Percentiles rank a stretch among this genome's conserved stretches.
Conservation (phyloP, 1,140 invertebrate species). For the Daktulosphaira vitifoliae region DNA sequence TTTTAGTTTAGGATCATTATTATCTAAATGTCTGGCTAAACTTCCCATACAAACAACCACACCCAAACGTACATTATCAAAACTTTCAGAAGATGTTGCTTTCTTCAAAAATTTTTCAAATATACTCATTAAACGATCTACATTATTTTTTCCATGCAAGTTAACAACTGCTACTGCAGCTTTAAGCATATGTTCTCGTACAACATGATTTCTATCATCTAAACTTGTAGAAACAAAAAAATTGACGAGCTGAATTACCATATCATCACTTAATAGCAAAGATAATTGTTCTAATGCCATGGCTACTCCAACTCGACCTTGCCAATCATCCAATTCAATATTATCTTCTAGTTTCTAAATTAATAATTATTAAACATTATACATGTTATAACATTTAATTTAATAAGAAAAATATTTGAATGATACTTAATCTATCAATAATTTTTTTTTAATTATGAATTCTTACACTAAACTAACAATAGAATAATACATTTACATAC, state of each 20-base stretch:
- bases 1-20: conserved; percentile 74
- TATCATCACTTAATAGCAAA: conserved; percentile 55
- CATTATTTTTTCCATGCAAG: conserved; percentile 76
- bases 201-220: conserved; percentile 71
- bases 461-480: too few species aligned
- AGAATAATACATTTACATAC: conserved; percentile 37
- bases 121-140: conserved; percentile 68
- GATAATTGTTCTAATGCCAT: conserved; percentile 67
- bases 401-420: too few species aligned
- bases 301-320: conserved; percentile 76
- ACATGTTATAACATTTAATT: neutral
- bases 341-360: conserved; percentile 18
- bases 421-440: too few species aligned
- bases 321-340: conserved; percentile 73
- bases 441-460: too few species aligned
- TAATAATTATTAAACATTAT: too few species aligned
- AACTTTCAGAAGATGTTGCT: conserved; percentile 76
- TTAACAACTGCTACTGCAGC: conserved; percentile 87
- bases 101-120: conserved; percentile 86
- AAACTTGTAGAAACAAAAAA: conserved; percentile 83
- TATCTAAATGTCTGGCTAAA: conserved; percentile 87
- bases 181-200: conserved; percentile 82
- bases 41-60: conserved; percentile 96
- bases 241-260: conserved; percentile 60
- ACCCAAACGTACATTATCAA: conserved; percentile 86